Percentiles rank a stretch among this genome's conserved stretches.
phyloP scores from a whole-genome alignment of 2,113 vertebrate species.

The Condylura cristata region DNA sequence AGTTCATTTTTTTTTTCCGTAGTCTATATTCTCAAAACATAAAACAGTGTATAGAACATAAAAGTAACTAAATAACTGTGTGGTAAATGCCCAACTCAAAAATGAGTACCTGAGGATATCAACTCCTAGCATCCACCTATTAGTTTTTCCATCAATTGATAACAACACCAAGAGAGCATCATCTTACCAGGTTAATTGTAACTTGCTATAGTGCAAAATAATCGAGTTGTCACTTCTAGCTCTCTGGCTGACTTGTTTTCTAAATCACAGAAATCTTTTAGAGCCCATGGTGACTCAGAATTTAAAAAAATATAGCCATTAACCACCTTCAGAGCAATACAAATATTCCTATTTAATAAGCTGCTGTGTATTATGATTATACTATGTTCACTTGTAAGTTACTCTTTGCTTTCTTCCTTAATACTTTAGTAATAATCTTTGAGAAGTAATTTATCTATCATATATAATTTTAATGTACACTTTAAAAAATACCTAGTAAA shows the following conservation, averaged over 20 bases:
- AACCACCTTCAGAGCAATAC: background rate
- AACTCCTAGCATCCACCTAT: background rate
- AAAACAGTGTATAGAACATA: background rate
- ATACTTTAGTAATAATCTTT: background rate
- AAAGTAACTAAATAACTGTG: background rate
- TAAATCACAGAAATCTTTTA: conserved; percentile 22
- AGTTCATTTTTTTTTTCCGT: background rate
- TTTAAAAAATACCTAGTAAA: too few relatives aligned
- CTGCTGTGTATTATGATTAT: background rate
- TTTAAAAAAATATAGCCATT: background rate
- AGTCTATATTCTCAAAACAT: background rate
- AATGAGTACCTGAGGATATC: background rate
- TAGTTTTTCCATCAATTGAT: background rate
- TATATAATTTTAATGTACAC: too few relatives aligned
- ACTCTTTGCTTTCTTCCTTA: background rate
- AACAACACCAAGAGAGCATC: background rate
- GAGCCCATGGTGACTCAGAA: background rate
- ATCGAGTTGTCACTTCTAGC: background rate
- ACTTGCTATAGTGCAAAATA: background rate
- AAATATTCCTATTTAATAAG: background rate
- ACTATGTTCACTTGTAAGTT: background rate
- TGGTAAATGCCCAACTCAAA: background rate
- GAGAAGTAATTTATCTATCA: background rate
- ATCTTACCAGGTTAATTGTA: background rate
- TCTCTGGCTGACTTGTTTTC: background rate